A percentile compares a stretch with the other conserved stretches of the same genome.
Conservation (phyloP, 2,113 vertebrate species). For the Corythoichthys haematopterus region DNA sequence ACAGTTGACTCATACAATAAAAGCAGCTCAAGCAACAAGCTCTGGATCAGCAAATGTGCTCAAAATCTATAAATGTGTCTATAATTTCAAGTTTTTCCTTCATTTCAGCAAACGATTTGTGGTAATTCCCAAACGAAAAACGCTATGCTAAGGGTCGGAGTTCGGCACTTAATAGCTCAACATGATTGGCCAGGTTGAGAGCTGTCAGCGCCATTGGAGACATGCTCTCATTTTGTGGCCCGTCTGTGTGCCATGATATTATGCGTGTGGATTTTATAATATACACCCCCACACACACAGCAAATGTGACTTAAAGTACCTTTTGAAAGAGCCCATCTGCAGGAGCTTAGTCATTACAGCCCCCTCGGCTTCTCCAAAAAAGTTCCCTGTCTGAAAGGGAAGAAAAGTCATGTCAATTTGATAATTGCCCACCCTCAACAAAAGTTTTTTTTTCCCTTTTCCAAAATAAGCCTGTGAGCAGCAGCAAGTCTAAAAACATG, state of each 20-base stretch:
- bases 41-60: slow-evolving; percentile 8
- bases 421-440: background rate
- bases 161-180: slow-evolving; percentile 52
- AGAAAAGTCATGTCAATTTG: background rate
- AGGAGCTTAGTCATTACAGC: slow-evolving; percentile 97
- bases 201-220: slow-evolving; percentile 56
- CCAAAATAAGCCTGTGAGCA: background rate
- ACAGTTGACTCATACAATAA: slow-evolving; percentile 30
- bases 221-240: slow-evolving; percentile 46
- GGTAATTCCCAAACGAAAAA: slow-evolving; percentile 63
- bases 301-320: slow-evolving; percentile 70
- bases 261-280: slow-evolving; percentile 35
- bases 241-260: slow-evolving; percentile 18
- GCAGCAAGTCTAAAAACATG: background rate
- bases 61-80: slow-evolving; percentile 15
- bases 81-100: slow-evolving; percentile 39
- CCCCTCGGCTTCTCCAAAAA: slow-evolving; percentile 94
- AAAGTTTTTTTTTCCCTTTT: background rate
- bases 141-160: slow-evolving; percentile 51
- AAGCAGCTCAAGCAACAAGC: slow-evolving; percentile 22
- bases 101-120: slow-evolving; percentile 63
- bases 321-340: slow-evolving; percentile 96
- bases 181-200: slow-evolving; percentile 55
- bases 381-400: slow-evolving; percentile 84
- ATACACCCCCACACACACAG: slow-evolving; percentile 6